A percentile compares a stretch with the other conserved stretches of the same genome.
These are phyloP conservation scores for Paralichthys olivaceus DNA, from an alignment of 2,113 vertebrate species.

Conservation along the genomic window DNA sequence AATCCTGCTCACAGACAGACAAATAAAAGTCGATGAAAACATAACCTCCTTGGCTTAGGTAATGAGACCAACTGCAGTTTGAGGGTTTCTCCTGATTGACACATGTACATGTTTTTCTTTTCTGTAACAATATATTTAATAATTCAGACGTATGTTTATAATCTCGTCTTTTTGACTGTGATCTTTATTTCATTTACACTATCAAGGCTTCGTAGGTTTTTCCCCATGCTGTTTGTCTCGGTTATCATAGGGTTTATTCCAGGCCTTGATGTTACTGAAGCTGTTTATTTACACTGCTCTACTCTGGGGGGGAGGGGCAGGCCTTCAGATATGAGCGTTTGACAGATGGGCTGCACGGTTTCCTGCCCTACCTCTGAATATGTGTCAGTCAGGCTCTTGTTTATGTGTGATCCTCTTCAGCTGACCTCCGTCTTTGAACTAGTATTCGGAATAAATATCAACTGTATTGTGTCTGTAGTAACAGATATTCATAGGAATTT, in stretches of 20 bases:
- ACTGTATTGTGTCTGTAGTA: not conserved
- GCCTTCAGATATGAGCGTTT: constrained; percentile 43
- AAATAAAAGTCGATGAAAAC: too few relatives aligned
- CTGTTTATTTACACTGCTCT: constrained; percentile 41
- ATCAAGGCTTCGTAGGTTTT: not conserved
- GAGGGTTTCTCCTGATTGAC: not conserved
- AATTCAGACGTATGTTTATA: not conserved
- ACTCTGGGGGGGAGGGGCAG: constrained; percentile 50
- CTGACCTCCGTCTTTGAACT: constrained; percentile 25
- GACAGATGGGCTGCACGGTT: constrained; percentile 71
- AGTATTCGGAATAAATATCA: not conserved
- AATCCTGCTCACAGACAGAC: too few relatives aligned
- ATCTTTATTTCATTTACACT: not conserved
- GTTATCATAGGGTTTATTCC: not conserved
- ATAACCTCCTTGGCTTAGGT: too few relatives aligned
- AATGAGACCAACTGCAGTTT: not conserved
- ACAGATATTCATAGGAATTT: too few relatives aligned
- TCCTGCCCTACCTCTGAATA: constrained; percentile 62
- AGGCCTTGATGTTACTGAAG: constrained; percentile 17
- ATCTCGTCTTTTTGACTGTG: not conserved
- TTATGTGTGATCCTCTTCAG: constrained; percentile 29
- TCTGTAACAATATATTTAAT: too few relatives aligned
- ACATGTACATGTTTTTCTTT: not conserved
- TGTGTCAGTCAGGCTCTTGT: constrained; percentile 59
- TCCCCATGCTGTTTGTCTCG: not conserved